Percentiles rank a stretch among this genome's conserved stretches.
Conservation (phyloP, 2,113 vertebrate species). For the Noctilio leporinus region DNA sequence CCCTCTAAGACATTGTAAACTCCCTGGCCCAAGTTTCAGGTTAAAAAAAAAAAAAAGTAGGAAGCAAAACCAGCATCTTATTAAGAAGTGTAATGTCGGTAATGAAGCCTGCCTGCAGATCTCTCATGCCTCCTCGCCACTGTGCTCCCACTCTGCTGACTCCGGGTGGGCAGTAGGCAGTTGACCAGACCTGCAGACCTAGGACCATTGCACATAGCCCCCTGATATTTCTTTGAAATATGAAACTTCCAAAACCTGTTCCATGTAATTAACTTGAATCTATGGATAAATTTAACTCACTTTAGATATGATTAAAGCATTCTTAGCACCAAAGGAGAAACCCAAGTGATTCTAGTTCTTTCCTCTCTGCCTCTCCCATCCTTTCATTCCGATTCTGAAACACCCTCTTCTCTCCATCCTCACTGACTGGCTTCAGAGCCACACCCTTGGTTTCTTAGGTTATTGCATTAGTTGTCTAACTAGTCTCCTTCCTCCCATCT, state of each 20-base stretch:
- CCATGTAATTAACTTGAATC: neutral
- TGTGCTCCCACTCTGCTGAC: neutral
- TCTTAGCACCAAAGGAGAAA: neutral
- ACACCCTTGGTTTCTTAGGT: neutral
- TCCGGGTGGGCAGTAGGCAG: neutral
- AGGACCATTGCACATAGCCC: neutral
- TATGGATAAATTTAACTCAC: neutral
- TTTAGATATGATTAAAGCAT: neutral
- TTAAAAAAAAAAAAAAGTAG: neutral
- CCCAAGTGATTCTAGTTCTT: neutral
- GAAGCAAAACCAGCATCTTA: neutral
- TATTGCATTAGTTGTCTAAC: neutral
- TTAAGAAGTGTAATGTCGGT: neutral
- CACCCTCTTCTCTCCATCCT: neutral
- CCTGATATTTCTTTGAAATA: neutral
- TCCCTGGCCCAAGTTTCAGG: neutral
- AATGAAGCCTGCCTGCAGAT: neutral
- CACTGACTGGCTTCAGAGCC: neutral
- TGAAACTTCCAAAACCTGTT: neutral
- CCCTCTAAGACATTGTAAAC: neutral
- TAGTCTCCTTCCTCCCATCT: neutral
- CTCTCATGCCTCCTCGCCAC: neutral
- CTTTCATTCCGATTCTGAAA: neutral
- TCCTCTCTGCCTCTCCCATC: neutral
- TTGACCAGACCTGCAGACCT: neutral